These are phyloP conservation scores for Erythrolamprus reginae DNA, from an alignment of 2,113 vertebrate genomes.

Conservation along the genomic window DNA sequence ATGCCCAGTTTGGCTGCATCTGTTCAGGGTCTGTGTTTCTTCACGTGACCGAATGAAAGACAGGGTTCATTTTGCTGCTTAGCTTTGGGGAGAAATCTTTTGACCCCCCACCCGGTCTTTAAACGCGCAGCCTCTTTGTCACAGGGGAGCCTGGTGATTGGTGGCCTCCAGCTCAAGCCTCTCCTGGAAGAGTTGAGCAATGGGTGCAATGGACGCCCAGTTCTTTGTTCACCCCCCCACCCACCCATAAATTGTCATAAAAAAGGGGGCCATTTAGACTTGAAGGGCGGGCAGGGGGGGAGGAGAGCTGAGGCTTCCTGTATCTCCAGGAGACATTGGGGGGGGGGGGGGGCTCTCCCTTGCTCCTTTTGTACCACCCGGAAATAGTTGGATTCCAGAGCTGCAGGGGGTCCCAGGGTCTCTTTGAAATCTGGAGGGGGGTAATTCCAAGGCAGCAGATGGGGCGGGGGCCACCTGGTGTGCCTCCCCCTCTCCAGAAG, in stretches of 20 bases:
- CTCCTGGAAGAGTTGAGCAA: too few relatives aligned
- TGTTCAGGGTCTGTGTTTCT: background rate
- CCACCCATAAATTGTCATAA: background rate
- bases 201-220: too few relatives aligned
- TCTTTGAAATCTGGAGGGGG: background rate
- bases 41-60: background rate
- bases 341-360: background rate
- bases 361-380: background rate
- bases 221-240: background rate
- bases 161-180: background rate
- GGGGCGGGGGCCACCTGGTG: too few relatives aligned
- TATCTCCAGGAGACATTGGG: background rate
- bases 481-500: too few relatives aligned
- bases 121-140: background rate
- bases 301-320: background rate
- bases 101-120: background rate
- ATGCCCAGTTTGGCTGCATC: constrained; percentile 30
- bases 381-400: background rate
- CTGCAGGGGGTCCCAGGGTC: background rate
- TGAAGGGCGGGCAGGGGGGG: background rate
- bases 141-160: background rate
- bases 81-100: constrained; percentile 29
- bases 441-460: background rate
- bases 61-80: constrained; percentile 42
- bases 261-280: background rate